Conservation (phyloP, 2,888 invertebrate species). For the Chalcis sispes region DNA sequence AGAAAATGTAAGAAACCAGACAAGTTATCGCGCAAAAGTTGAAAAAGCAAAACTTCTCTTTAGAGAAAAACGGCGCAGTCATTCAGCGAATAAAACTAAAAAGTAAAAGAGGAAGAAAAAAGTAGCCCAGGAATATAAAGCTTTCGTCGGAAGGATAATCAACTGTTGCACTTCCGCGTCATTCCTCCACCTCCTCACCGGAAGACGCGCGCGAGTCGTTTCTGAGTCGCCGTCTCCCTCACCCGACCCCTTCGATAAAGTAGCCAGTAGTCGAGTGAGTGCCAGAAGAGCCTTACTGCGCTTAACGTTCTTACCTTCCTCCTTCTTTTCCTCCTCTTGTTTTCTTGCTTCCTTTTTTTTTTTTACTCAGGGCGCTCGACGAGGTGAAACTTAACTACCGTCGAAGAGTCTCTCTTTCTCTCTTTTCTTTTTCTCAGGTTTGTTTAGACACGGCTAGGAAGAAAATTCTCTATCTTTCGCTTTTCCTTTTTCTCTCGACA, state of each 20-base stretch:
- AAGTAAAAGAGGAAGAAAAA: not conserved
- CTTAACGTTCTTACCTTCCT: constrained; percentile 6
- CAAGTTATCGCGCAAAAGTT: too few relatives aligned
- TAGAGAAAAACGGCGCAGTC: not conserved
- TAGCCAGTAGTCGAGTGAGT: constrained; percentile 30
- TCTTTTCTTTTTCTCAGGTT: not conserved
- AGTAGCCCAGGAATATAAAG: constrained; percentile 21
- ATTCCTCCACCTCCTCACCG: not conserved
- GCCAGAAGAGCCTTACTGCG: constrained; percentile 2
- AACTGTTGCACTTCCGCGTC: constrained; percentile 51
- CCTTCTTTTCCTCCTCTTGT: not conserved
- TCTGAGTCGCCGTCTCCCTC: constrained; percentile 5
- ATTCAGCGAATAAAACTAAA: not conserved
- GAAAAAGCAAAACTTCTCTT: constrained; percentile 16
- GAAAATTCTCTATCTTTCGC: too few relatives aligned
- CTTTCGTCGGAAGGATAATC: constrained; percentile 46
- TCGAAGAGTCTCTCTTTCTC: not conserved
- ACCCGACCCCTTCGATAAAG: constrained; percentile 7
- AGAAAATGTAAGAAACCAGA: too few relatives aligned
- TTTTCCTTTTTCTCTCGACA: too few relatives aligned
- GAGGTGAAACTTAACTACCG: constrained; percentile 44
- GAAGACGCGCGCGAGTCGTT: not conserved
- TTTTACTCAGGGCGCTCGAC: not conserved
- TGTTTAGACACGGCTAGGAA: constrained; percentile 26
- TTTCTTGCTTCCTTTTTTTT: not conserved